These are phyloP conservation scores for Romanogobio albipinnatus DNA, from an alignment of 2,113 vertebrate genomes.

Conservation along the genomic window DNA sequence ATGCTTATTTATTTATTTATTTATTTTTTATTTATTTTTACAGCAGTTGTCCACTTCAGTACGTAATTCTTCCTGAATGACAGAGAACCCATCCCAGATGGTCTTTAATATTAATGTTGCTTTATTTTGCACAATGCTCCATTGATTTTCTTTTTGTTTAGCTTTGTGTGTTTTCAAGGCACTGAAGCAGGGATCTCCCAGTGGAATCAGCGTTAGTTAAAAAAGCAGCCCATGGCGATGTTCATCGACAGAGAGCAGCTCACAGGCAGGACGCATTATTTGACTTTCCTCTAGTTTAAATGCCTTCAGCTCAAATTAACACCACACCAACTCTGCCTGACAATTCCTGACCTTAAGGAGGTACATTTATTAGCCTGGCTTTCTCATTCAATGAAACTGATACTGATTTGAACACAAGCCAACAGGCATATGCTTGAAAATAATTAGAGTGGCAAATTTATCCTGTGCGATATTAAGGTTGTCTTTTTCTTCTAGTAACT, in stretches of 20 bases:
- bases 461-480: neutral
- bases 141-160: conserved; percentile 69
- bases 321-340: conserved; percentile 24
- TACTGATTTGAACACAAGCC: conserved; percentile 35
- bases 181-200: conserved; percentile 70
- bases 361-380: conserved; percentile 41
- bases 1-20: neutral
- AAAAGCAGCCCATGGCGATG: conserved; percentile 59
- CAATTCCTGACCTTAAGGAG: conserved; percentile 49
- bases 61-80: neutral
- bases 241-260: conserved; percentile 69
- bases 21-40: neutral
- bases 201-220: conserved; percentile 63
- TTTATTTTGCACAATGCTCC: conserved; percentile 61
- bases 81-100: neutral
- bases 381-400: conserved; percentile 43
- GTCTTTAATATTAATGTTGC: conserved; percentile 53
- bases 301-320: conserved; percentile 50
- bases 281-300: conserved; percentile 56
- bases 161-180: conserved; percentile 41
- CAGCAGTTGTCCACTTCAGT: neutral
- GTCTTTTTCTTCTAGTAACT: neutral
- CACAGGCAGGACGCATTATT: conserved; percentile 55
- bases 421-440: conserved; percentile 18
- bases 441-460: conserved; percentile 18